A percentile compares a stretch with the other conserved stretches of the same genome.
These are phyloP conservation scores for Caradrina clavipalpis DNA, from an alignment of 2,888 invertebrate species.

Conservation along the genomic window DNA sequence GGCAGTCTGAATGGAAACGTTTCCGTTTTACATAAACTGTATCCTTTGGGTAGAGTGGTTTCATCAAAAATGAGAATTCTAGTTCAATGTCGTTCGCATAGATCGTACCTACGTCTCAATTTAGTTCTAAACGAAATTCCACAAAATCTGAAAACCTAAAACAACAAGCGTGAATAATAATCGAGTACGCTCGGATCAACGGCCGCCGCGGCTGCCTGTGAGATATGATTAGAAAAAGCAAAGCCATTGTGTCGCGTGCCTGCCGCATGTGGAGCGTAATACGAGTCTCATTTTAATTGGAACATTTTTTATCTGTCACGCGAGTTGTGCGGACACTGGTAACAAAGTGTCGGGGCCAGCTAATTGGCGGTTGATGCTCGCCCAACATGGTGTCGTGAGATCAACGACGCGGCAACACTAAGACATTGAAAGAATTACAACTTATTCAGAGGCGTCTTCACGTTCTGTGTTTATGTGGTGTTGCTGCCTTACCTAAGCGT, in stretches of 20 bases:
- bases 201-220: conserved; percentile 48
- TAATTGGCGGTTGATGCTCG: conserved; percentile 77
- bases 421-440: conserved; percentile 65
- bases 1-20: conserved; percentile 68
- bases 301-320: conserved; percentile 81
- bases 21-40: conserved; percentile 61
- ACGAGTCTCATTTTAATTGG: conserved; percentile 80
- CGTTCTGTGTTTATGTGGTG: conserved; percentile 56
- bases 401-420: conserved; percentile 68
- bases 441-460: conserved; percentile 56
- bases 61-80: conserved; percentile 30
- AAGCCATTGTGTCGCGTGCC: conserved; percentile 80
- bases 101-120: conserved; percentile 6
- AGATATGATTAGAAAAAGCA: conserved; percentile 74
- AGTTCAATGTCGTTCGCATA: conserved; percentile 7
- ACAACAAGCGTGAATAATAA: conserved; percentile 32
- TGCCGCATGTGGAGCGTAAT: conserved; percentile 78
- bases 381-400: conserved; percentile 71
- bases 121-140: conserved; percentile 12
- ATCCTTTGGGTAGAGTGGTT: conserved; percentile 22
- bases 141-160: conserved; percentile 12
- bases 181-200: conserved; percentile 37
- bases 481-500: conserved; percentile 21
- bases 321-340: conserved; percentile 69
- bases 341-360: conserved; percentile 72